These are phyloP conservation scores for Plecturocebus donacophilus DNA, from an alignment of 2,113 vertebrate species.

Conservation along the genomic window DNA sequence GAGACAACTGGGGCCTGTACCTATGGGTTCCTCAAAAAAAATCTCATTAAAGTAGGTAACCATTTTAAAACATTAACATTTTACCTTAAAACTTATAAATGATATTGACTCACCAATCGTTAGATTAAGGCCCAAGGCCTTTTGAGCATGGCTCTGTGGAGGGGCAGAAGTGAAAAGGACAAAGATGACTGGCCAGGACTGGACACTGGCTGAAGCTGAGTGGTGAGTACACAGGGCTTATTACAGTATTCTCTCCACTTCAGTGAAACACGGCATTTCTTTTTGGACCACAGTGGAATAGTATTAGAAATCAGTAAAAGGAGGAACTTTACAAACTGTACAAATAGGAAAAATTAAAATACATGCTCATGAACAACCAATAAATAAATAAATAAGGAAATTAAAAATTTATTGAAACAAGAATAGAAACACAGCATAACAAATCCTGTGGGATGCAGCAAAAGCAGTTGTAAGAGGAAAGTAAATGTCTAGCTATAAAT, in stretches of 20 bases:
- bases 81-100: neutral
- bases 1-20: neutral
- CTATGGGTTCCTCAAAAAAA: neutral
- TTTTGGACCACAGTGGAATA: too few relatives aligned
- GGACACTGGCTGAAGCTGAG: neutral
- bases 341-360: too few relatives aligned
- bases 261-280: neutral
- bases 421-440: too few relatives aligned
- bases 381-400: too few relatives aligned
- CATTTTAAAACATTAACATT: slow-evolving; percentile 15
- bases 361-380: too few relatives aligned
- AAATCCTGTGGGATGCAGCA: too few relatives aligned
- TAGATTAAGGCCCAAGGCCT: neutral
- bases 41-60: neutral
- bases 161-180: neutral
- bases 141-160: neutral
- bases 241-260: neutral
- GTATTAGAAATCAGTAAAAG: too few relatives aligned
- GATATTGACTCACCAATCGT: neutral
- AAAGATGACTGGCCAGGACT: neutral
- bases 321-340: too few relatives aligned
- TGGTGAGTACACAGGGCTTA: neutral
- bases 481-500: too few relatives aligned
- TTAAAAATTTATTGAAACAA: too few relatives aligned
- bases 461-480: too few relatives aligned